Conservation (phyloP, 2,888 invertebrate species). For the Pristionchus fissidentatus region DNA sequence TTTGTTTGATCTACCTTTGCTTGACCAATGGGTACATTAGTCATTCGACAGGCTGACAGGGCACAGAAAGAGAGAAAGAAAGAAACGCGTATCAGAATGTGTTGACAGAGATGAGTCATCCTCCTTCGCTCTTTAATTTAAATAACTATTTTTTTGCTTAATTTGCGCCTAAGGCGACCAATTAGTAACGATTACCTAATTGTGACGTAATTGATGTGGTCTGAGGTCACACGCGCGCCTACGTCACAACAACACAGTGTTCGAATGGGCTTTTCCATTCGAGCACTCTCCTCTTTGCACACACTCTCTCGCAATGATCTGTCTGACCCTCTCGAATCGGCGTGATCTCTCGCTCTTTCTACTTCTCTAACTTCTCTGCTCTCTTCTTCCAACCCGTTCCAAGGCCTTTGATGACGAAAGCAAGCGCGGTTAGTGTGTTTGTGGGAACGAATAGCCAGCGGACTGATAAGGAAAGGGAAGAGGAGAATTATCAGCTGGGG, state of each 20-base stretch:
- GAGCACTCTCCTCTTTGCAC: not conserved
- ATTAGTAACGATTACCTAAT: conserved; percentile 18
- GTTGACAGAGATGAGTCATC: conserved; percentile 29
- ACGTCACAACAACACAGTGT: not conserved
- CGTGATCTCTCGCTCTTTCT: conserved; percentile 21
- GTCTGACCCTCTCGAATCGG: not conserved
- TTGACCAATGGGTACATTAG: not conserved
- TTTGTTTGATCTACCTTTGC: conserved; percentile 28
- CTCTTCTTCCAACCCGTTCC: conserved; percentile 40
- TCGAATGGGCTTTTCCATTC: not conserved
- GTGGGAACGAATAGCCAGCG: conserved; percentile 37
- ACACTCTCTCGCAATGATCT: not conserved
- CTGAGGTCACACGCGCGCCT: not conserved
- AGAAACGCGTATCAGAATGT: conserved; percentile 37
- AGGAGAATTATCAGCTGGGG: not conserved
- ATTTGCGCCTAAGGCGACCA: not conserved
- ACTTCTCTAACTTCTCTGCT: not conserved
- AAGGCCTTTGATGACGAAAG: conserved; percentile 46
- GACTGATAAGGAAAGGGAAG: conserved; percentile 5
- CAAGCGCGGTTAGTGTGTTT: not conserved
- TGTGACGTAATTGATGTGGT: conserved; percentile 18
- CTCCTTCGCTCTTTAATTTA: not conserved
- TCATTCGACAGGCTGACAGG: conserved; percentile 4
- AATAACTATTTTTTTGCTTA: no score
- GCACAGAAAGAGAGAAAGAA: conserved; percentile 19